Conservation (phyloP, 2,113 vertebrate genomes). For the Deroptyus accipitrinus region DNA sequence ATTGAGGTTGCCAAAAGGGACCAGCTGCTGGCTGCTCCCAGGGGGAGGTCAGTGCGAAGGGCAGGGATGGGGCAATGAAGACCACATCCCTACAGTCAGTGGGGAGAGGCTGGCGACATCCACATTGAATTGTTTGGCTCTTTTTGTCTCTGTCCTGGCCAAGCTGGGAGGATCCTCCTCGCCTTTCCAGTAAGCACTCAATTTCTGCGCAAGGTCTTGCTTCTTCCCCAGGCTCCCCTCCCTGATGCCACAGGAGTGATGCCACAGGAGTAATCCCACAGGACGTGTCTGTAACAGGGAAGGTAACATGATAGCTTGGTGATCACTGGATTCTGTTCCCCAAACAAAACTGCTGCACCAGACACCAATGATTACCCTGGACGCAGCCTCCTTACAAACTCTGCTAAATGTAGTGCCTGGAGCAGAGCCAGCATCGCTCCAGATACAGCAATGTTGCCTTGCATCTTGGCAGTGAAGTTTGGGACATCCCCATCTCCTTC, state of each 20-base stretch:
- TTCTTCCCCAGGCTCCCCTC: background rate
- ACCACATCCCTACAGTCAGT: no score
- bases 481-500: background rate
- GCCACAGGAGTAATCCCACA: background rate
- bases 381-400: background rate
- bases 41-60: background rate
- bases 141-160: fast-evolving
- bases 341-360: background rate
- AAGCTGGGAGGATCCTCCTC: background rate
- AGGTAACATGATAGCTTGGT: background rate
- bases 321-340: fast-evolving
- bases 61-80: background rate
- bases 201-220: background rate
- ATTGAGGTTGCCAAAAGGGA: background rate
- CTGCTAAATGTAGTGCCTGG: background rate
- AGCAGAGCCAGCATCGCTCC: background rate
- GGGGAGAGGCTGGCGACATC: background rate
- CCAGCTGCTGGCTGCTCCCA: background rate
- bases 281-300: background rate
- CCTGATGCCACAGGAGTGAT: background rate
- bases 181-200: background rate
- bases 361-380: background rate
- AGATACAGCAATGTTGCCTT: fast-evolving
- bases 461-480: background rate
- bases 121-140: background rate